A percentile compares a stretch with the other conserved stretches of the same genome.
phyloP scores from a whole-genome alignment of 2,797 vertebrate species.

The Thalassophryne amazonica region DNA sequence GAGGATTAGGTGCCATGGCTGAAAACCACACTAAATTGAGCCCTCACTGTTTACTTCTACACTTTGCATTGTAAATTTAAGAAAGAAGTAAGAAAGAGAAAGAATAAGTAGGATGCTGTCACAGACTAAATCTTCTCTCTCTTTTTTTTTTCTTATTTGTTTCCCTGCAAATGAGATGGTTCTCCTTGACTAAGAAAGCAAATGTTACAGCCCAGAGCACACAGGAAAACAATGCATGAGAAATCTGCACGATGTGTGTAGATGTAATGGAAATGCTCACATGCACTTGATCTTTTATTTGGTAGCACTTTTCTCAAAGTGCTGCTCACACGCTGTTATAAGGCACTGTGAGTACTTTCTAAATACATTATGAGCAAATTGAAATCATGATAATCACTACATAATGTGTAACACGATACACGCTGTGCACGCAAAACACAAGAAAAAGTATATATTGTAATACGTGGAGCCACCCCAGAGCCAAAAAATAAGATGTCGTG shows the following conservation, averaged over 20 bases:
- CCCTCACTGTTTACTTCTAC: conserved; percentile 80
- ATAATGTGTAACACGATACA: conserved; percentile 40
- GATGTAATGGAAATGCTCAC: conserved; percentile 42
- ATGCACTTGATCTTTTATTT: conserved; percentile 63
- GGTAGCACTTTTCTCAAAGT: conserved; percentile 55
- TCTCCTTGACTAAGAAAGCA: conserved; percentile 76
- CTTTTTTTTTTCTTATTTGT: conserved; percentile 68
- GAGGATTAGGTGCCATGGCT: conserved; percentile 78
- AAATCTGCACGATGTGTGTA: conserved; percentile 60
- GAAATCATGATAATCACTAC: conserved; percentile 45
- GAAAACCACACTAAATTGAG: conserved; percentile 80
- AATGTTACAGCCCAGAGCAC: conserved; percentile 75
- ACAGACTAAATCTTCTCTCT: conserved; percentile 60
- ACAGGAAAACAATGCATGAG: conserved; percentile 68
- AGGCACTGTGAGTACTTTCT: conserved; percentile 49
- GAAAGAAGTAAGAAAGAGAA: conserved; percentile 45
- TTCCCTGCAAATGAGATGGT: conserved; percentile 81
- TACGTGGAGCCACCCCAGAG: neutral
- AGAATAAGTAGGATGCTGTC: conserved; percentile 54
- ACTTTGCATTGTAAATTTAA: conserved; percentile 79
- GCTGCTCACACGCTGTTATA: conserved; percentile 54
- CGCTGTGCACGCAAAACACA: conserved; percentile 23
- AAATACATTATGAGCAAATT: conserved; percentile 50
- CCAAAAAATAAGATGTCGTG: neutral
- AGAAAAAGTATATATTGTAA: conserved; percentile 10